These are phyloP conservation scores for Hemithea aestivaria DNA, from an alignment of 2,888 invertebrate genomes.

Conservation along the genomic window DNA sequence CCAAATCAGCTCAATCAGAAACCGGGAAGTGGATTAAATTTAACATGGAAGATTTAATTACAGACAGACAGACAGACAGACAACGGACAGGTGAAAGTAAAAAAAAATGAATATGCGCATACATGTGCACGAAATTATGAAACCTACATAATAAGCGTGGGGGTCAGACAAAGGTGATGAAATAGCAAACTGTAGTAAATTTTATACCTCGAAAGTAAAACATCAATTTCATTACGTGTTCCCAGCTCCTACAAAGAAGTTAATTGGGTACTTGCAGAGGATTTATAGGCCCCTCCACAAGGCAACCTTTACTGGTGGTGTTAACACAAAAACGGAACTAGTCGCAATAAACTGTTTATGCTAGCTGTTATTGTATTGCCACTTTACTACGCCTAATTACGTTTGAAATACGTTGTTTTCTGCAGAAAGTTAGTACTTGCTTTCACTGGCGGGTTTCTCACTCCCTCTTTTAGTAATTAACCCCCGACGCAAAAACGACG, in stretches of 20 bases:
- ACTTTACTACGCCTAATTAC: slow-evolving; percentile 37
- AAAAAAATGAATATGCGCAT: no score
- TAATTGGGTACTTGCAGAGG: slow-evolving; percentile 32
- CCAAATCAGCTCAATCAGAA: no score
- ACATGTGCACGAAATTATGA: no score
- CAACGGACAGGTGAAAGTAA: no score
- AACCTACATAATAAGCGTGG: slow-evolving; percentile 7
- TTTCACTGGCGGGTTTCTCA: neutral
- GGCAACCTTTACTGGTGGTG: slow-evolving; percentile 26
- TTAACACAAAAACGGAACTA: slow-evolving; percentile 33
- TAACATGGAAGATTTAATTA: no score
- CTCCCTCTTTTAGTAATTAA: no score
- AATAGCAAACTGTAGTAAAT: no score
- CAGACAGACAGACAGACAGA: no score
- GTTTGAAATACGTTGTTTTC: slow-evolving; percentile 5
- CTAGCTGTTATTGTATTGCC: slow-evolving; percentile 26
- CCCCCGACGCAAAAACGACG: no score
- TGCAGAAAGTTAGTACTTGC: neutral
- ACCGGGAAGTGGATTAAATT: no score
- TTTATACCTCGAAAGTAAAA: no score
- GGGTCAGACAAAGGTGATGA: no score
- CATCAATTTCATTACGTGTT: slow-evolving; percentile 18
- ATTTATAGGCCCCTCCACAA: slow-evolving; percentile 37
- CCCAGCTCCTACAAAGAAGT: slow-evolving; percentile 27
- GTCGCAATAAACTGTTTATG: slow-evolving; percentile 37